Evolutionary conservation across 2,888 invertebrate genomes (phyloP), one percentile per base, ranked within the genome.

Genomic region (Ormia ochracea): DNA sequence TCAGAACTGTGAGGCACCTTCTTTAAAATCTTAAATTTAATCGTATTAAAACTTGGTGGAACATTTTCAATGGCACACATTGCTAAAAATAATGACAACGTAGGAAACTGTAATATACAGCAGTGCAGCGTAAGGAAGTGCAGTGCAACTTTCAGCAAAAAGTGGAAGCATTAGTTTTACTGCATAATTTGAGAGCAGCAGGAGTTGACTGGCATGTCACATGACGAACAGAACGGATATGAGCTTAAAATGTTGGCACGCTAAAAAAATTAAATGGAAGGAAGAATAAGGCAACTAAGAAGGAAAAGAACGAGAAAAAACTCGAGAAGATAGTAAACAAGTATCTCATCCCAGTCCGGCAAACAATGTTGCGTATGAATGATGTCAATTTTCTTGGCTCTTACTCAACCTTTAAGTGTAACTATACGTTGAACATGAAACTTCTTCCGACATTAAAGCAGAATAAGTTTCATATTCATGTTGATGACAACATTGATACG

Each of bases 161-260:
- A 74, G 45, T 74, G 63, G 74, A 68, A 75, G 70, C 56, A 28
- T 61, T 72, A 76, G 79, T 80, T 80, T 76, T 80, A 61, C 79
- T 76, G 79, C 75, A 80, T 80, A 80, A 80, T 76, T 80, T 80
- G 50, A 70, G 76, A 80, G 68, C 79, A 80, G 79, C 79, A 80
- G 79, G 79, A 80, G 75, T 76, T 80, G 79, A 72, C 75, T 80
- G 79, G 76, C 79, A 80, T 80, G 79, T 72, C 79, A 80, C 48
- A 48, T 80, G 79, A 80, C 61, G 70, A 56, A 61, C 59, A 66
- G 38, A 76, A 76, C 75, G 79, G 79, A 76, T 80, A 72, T 76
- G 72, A 80, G 75, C 72, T 75, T 80, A 61, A 80, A 80, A 76
- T 80, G 79, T 68, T 80, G 79, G 75, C 79, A 80, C 72, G 75